Percentiles rank a stretch among this genome's conserved stretches.
Evolutionary conservation across 30 jellyfish, hydroid and myxozoan species (phyloP).

Genomic region (Mastigias papua): DNA sequence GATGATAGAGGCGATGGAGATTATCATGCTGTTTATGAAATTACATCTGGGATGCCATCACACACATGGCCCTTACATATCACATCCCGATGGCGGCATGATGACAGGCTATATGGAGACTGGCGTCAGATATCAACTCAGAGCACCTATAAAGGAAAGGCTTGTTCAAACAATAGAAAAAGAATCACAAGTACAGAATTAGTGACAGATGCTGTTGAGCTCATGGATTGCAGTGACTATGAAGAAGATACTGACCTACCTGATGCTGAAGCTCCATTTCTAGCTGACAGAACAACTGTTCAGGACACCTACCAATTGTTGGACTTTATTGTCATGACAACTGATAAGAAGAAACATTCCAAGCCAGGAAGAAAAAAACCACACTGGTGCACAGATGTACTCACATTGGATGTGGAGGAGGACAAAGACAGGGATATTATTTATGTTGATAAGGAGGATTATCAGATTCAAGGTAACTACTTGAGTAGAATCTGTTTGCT

Average conservation of each 20-base stretch:
- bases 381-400: not conserved
- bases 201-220: not conserved
- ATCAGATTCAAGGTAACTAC: not conserved
- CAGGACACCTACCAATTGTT: not conserved
- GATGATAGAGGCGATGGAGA: not conserved
- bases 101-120: not conserved
- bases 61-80: conserved; percentile 12
- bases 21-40: conserved; percentile 11
- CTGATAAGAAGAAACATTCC: not conserved
- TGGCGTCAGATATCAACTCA: too few relatives aligned
- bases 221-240: not conserved
- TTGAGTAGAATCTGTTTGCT: too few relatives aligned
- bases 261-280: not conserved
- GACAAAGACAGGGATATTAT: not conserved
- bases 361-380: not conserved
- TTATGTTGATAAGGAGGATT: not conserved
- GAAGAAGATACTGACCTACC: not conserved
- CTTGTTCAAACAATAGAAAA: not conserved
- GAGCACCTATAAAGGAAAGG: not conserved
- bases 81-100: not conserved
- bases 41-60: conserved; percentile 32
- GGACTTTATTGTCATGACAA: not conserved
- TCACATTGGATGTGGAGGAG: not conserved
- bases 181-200: not conserved
- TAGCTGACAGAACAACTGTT: not conserved